Evolutionary conservation across 2,113 vertebrate species (phyloP), one percentile per base, ranked within the genome.

Genomic region (Chitala chitala): DNA sequence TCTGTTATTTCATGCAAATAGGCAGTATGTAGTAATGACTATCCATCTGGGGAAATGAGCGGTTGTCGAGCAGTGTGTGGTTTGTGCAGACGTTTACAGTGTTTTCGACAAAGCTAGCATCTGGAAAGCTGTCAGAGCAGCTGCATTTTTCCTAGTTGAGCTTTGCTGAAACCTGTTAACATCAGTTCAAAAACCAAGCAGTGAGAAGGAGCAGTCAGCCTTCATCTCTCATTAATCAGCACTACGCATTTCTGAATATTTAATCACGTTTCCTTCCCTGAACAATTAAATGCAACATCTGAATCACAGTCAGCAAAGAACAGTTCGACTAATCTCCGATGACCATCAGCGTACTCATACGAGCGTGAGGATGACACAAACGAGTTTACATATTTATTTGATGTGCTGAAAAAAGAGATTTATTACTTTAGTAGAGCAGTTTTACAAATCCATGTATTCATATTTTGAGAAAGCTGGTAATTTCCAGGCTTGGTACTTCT

Each of bases 21-120:
- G 76, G 55, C 82, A 48, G 78, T 83, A 77, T 86, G 86, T 79
- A 79, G 79, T 79, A 66, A 75, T 71, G 75, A 78, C 75, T 31
- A 48, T 48, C 64, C n/a, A n/a, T 80, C 74, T 1, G 81, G 79
- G 84, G 82, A 81, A 84, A 71, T 84, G 77, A 73, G n/a, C 3
- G 51, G 77, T 46, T 76, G 75, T 71, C 85, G 83, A 85, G 82
- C 78, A 68, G 79, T 1, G 64, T 76, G 76, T 75, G 80, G 72
- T 74, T 72, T 77, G 75, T 77, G 72, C 80, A 75, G 48, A 7
- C 6, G 3, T n/a, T 9, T 9, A 40, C 55, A 33, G 65, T 38
- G 33, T 29, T 65, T n/a, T 72, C 61, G 13, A 22, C 40, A 33
- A 53, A 22, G 24, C 17, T 42, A 1, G 13, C 54, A 65, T 81